Percentiles rank a stretch among this genome's conserved stretches.
These are phyloP conservation scores for Polyploca ridens DNA, from an alignment of 2,888 invertebrate genomes.

Conservation along the genomic window DNA sequence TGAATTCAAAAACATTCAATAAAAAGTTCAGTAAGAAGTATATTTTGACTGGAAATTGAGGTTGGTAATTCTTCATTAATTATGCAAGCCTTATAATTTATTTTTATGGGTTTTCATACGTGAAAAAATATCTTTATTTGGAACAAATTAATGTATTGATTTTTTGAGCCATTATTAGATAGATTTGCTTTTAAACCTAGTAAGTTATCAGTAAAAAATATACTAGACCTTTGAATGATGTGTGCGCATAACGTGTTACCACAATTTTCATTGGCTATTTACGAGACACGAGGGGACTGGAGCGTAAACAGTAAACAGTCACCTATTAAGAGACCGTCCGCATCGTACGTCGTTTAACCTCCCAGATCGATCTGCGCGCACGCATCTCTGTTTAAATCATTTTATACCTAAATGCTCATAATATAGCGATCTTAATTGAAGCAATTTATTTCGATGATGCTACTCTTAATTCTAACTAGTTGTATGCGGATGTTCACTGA, in stretches of 20 bases:
- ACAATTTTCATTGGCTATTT: background rate
- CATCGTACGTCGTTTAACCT: constrained; percentile 5
- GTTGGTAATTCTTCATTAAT: too few species aligned
- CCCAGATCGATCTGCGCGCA: constrained; percentile 5
- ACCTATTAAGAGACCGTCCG: constrained; percentile 6
- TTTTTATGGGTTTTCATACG: too few species aligned
- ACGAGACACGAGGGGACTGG: background rate
- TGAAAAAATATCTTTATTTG: too few species aligned
- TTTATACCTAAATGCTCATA: background rate
- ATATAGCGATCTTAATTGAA: constrained; percentile 7
- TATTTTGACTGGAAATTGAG: too few species aligned
- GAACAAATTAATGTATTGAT: too few species aligned
- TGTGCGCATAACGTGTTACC: background rate
- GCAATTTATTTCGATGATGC: constrained; percentile 4
- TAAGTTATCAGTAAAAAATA: too few species aligned
- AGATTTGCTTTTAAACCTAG: too few species aligned
- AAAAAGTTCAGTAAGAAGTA: too few species aligned
- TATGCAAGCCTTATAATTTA: too few species aligned
- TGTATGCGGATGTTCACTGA: background rate
- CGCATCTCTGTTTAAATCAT: constrained; percentile 2
- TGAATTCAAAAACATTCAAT: too few species aligned
- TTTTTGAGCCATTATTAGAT: too few species aligned
- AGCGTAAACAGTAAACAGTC: constrained; percentile 4
- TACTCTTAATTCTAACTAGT: background rate
- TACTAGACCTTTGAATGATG: too few species aligned